Conservation (phyloP, 2,797 vertebrate species). For the Coilia nasus region DNA sequence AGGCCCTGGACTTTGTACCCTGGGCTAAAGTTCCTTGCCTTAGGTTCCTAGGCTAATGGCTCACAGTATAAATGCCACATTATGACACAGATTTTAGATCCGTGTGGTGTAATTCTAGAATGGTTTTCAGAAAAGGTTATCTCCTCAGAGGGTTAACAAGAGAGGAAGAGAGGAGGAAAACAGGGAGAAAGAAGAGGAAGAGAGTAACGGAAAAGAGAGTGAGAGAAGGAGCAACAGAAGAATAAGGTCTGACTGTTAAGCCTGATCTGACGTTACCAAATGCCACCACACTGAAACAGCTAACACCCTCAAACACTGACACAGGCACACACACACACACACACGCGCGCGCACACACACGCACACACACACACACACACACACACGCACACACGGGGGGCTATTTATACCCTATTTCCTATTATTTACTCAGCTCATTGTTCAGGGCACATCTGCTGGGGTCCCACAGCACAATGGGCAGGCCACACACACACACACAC, state of each 20-base stretch:
- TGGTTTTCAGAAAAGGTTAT: background rate
- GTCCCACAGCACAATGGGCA: constrained; percentile 77
- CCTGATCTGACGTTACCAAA: background rate
- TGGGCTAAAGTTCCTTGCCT: no score
- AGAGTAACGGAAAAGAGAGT: background rate
- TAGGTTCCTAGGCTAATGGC: no score
- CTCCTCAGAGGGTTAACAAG: background rate
- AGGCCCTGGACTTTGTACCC: no score
- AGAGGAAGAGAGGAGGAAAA: background rate
- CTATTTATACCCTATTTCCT: constrained; percentile 83
- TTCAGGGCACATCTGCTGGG: constrained; percentile 80
- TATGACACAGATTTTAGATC: no score
- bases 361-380: constrained; percentile 43
- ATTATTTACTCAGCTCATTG: constrained; percentile 81
- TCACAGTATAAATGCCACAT: no score
- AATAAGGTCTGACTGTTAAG: background rate
- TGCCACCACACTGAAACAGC: constrained; percentile 12
- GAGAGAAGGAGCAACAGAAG: background rate
- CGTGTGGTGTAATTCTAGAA: no score
- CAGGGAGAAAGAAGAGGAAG: background rate
- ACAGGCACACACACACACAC: constrained; percentile 56
- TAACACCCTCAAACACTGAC: constrained; percentile 27
- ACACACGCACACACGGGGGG: constrained; percentile 55
- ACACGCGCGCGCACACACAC: constrained; percentile 54
- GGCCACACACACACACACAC: constrained; percentile 67